These are phyloP conservation scores for Bucorvus abyssinicus DNA, from an alignment of 2,797 vertebrate genomes.

Conservation along the genomic window DNA sequence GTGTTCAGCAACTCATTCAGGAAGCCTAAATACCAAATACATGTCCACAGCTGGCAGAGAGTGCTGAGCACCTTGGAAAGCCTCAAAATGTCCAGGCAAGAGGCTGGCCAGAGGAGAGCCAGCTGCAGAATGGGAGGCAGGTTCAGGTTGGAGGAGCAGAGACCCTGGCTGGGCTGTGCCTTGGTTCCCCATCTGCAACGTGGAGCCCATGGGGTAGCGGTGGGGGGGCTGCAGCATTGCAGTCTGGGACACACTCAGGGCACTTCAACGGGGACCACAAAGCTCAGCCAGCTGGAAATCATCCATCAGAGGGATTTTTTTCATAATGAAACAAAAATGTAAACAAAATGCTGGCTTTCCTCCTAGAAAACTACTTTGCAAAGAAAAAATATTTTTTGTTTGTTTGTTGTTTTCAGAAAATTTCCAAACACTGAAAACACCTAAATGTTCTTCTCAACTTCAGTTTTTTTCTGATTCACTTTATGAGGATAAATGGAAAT, in stretches of 20 bases:
- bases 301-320: neutral
- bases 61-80: neutral
- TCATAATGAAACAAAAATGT: neutral
- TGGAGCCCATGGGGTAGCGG: neutral
- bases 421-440: neutral
- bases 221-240: neutral
- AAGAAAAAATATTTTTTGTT: neutral
- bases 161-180: neutral
- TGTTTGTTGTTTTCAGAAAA: neutral
- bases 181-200: fast-evolving
- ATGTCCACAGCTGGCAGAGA: neutral
- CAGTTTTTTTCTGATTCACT: neutral
- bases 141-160: neutral
- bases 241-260: neutral
- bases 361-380: neutral
- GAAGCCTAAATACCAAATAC: neutral
- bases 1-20: neutral
- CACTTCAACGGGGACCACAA: neutral
- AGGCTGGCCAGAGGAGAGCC: neutral
- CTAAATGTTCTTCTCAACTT: neutral
- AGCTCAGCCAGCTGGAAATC: neutral
- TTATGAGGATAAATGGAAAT: neutral
- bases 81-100: neutral
- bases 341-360: neutral
- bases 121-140: neutral